These are phyloP conservation scores for Rafetus swinhoei DNA, from an alignment of 2,113 vertebrate genomes.

Conservation along the genomic window DNA sequence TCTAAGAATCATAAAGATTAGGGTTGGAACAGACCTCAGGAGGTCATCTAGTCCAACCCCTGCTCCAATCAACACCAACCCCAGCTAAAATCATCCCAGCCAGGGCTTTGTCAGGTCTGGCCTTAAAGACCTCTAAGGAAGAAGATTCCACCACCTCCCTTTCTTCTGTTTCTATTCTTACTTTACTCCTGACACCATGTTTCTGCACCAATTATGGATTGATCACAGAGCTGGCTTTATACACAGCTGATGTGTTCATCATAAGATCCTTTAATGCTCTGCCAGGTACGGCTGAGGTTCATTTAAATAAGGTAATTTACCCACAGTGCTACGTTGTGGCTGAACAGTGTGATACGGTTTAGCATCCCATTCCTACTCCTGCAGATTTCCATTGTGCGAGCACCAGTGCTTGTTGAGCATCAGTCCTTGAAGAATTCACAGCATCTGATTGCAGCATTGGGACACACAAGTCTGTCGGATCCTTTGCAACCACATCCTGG, in stretches of 20 bases:
- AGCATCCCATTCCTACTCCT: neutral
- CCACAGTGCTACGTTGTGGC: neutral
- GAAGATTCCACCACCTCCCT: too few relatives aligned
- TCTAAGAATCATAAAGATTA: too few relatives aligned
- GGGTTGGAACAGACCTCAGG: too few relatives aligned
- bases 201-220: neutral
- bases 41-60: too few relatives aligned
- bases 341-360: neutral
- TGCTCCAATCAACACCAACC: too few relatives aligned
- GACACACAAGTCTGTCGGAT: neutral
- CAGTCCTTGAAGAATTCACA: neutral
- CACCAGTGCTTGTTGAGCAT: fast-evolving
- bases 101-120: too few relatives aligned
- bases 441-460: neutral
- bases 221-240: neutral
- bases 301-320: neutral
- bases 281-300: neutral
- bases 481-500: neutral
- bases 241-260: neutral
- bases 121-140: too few relatives aligned
- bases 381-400: neutral
- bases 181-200: neutral
- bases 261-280: neutral
- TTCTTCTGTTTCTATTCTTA: neutral
- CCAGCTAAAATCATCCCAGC: too few relatives aligned